Conservation (phyloP, 2,797 vertebrate species). For the Melopsittacus undulatus region DNA sequence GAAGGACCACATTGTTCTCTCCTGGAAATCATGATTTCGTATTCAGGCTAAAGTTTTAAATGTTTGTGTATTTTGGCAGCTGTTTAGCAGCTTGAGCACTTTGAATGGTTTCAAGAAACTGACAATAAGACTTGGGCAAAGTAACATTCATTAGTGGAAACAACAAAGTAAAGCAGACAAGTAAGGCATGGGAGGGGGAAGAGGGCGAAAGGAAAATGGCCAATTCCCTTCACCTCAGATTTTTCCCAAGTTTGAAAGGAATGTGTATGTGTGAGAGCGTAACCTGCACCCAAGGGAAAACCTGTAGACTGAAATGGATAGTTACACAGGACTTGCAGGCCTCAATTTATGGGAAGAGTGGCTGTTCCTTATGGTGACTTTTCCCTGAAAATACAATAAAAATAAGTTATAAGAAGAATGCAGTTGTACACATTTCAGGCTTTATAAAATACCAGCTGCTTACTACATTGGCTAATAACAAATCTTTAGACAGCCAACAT, state of each 20-base stretch:
- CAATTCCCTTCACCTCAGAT: not conserved
- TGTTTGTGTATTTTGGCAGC: constrained; percentile 70
- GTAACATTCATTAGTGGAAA: constrained; percentile 36
- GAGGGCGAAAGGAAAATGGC: not conserved
- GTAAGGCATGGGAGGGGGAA: fast-evolving
- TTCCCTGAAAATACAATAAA: not conserved
- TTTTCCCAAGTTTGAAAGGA: not conserved
- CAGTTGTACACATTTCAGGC: not conserved
- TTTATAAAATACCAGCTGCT: not conserved
- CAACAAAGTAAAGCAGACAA: not conserved
- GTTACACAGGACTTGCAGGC: not conserved
- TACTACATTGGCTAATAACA: not conserved
- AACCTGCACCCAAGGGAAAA: not conserved
- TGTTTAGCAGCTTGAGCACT: constrained; percentile 72
- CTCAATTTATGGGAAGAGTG: not conserved
- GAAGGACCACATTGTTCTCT: constrained; percentile 71
- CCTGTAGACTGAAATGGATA: not conserved
- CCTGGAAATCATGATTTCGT: constrained; percentile 70
- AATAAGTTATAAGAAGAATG: not conserved
- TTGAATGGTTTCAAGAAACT: constrained; percentile 69
- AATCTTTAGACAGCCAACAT: not conserved
- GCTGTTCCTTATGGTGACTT: not conserved
- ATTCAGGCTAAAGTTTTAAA: constrained; percentile 75
- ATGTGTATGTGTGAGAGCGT: not conserved
- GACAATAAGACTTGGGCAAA: constrained; percentile 64